Percentiles rank a stretch among this genome's conserved stretches.
Conservation (phyloP, 2,113 vertebrate genomes). For the Coryphaenoides rupestris region DNA sequence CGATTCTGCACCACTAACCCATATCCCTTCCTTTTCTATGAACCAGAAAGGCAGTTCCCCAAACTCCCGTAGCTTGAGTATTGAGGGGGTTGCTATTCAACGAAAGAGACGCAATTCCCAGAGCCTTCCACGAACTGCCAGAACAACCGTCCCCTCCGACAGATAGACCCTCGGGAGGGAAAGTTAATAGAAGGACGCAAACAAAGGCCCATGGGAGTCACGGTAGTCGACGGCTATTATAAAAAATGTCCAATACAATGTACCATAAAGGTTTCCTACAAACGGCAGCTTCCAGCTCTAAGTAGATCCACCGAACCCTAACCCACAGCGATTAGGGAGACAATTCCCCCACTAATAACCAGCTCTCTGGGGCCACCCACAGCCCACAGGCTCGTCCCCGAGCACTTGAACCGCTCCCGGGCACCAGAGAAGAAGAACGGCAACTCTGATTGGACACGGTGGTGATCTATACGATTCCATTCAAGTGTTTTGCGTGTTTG, state of each 20-base stretch:
- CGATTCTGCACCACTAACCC: conserved; percentile 1
- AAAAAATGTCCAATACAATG: conserved; percentile 51
- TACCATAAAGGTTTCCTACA: conserved; percentile 36
- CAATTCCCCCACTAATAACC: conserved; percentile 15
- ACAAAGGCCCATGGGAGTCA: conserved; percentile 28
- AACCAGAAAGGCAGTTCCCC: conserved; percentile 19
- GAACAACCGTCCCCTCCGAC: conserved; percentile 21
- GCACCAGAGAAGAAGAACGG: no score
- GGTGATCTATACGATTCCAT: no score
- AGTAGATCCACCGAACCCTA: conserved; percentile 1
- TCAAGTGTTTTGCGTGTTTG: no score
- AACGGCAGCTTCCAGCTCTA: conserved; percentile 23
- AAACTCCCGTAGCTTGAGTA: conserved; percentile 23
- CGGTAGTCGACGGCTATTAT: conserved; percentile 14
- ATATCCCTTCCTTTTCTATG: conserved; percentile 7
- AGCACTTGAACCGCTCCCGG: no score
- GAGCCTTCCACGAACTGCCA: conserved; percentile 34
- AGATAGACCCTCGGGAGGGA: conserved; percentile 17
- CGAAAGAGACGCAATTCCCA: conserved; percentile 32
- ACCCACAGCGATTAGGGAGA: not conserved
- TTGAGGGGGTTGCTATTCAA: conserved; percentile 18
- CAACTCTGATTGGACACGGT: no score
- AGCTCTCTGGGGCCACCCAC: no score
- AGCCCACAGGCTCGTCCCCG: no score
- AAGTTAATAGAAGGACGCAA: conserved; percentile 47